Evolutionary conservation across 1,140 invertebrate species (phyloP), one percentile per base, ranked within the genome.

Genomic region (Manduca sexta): DNA sequence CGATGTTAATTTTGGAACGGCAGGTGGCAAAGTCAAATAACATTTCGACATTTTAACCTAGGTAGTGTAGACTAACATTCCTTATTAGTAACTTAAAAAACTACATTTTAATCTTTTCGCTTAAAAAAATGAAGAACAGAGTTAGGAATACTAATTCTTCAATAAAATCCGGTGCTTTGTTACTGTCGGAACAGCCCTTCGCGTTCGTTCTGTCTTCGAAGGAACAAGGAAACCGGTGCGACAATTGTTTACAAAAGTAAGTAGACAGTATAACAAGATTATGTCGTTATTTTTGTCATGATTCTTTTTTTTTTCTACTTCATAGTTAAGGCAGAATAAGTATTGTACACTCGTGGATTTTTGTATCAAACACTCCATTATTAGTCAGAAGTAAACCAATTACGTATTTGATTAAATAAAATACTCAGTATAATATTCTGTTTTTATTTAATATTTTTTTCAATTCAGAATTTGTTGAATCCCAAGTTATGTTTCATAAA

Each of bases 231-330:
- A 66, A 45, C 41, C 56, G 79, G 44, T 84, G 81, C 66, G 81
- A 84, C 69, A 74, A 78, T 53, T 84, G 81, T 37, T 64, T 84
- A 15, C 56, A 78, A 66, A 78, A 72, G 81, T 83, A 69, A 69
- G 77, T 74, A 45, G 26, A n/a, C 39, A n/a, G n/a, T n/a, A n/a
- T n/a, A 5, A 26, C 21, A 8, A 26, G 8, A 26, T 5, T 26
- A 26, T 26, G 4, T 26, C 1, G 8, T 3, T n/a, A n/a, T n/a
- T n/a, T n/a, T n/a, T n/a, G n/a, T n/a, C n/a, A n/a, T n/a, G n/a
- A n/a, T n/a, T n/a, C n/a, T n/a, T n/a, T n/a, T n/a, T n/a, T n/a
- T n/a, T n/a, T n/a, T n/a, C n/a, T n/a, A n/a, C n/a, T n/a, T n/a
- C n/a, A n/a, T n/a, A n/a, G n/a, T n/a, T n/a, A n/a, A n/a, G n/a